These are phyloP conservation scores for Vanessa atalanta DNA, from an alignment of 1,140 invertebrate genomes.

Conservation along the genomic window DNA sequence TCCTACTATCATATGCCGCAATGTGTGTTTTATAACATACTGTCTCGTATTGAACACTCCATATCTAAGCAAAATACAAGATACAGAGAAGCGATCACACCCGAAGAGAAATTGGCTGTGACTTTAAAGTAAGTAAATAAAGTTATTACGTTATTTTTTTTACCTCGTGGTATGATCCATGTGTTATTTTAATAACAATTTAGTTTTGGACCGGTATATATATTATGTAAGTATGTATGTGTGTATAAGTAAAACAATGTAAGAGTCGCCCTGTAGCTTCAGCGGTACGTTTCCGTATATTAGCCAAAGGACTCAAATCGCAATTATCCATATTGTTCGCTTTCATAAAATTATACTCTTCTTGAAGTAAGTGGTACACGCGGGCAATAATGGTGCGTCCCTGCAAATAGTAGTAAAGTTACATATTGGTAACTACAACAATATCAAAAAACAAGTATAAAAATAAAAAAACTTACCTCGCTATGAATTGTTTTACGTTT, in stretches of 20 bases:
- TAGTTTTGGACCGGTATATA: slow-evolving; percentile 9
- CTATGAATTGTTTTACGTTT: too few species aligned
- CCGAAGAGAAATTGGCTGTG: slow-evolving; percentile 45
- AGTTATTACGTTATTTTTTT: slow-evolving; percentile 21
- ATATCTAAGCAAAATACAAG: slow-evolving; percentile 44
- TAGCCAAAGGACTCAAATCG: too few species aligned
- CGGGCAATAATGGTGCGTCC: too few species aligned
- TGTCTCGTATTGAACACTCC: slow-evolving; percentile 37
- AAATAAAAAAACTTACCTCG: too few species aligned
- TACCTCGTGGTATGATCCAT: slow-evolving; percentile 15
- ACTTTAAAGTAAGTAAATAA: slow-evolving; percentile 41
- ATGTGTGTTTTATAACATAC: slow-evolving; percentile 44
- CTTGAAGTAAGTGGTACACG: too few species aligned
- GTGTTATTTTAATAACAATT: slow-evolving; percentile 15
- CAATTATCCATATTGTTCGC: too few species aligned
- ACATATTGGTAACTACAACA: too few species aligned
- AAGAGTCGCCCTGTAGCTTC: too few species aligned
- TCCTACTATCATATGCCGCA: slow-evolving; percentile 45
- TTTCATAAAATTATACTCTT: too few species aligned
- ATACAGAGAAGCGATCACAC: slow-evolving; percentile 44
- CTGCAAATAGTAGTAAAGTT: too few species aligned
- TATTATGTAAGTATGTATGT: slow-evolving; percentile 15
- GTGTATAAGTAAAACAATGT: slow-evolving; percentile 18
- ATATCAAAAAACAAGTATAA: too few species aligned
- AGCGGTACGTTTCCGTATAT: too few species aligned